A percentile compares a stretch with the other conserved stretches of the same genome.
Conservation (phyloP, 2,888 invertebrate species). For the Exephanes ischioxanthus region DNA sequence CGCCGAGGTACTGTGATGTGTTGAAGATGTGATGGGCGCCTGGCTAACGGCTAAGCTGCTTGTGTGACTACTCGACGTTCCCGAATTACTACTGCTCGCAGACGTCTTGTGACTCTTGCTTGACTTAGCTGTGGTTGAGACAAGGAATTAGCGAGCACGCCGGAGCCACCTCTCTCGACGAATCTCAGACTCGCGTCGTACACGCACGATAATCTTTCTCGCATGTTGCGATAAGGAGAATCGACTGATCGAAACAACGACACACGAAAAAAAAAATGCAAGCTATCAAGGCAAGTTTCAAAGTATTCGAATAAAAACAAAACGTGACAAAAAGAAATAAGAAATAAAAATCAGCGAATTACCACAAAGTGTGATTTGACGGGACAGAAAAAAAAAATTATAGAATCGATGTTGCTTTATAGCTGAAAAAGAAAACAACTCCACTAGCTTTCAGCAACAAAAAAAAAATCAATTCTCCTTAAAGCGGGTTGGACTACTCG, state of each 20-base stretch:
- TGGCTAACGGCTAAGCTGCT: constrained; percentile 73
- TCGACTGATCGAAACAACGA: not conserved
- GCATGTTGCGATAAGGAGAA: not conserved
- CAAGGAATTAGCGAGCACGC: constrained; percentile 40
- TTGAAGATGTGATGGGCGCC: constrained; percentile 69
- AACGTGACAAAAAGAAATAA: not conserved
- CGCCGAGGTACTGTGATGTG: constrained; percentile 71
- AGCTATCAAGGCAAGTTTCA: too few species aligned
- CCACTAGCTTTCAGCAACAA: not conserved
- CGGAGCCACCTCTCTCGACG: constrained; percentile 17
- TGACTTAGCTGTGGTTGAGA: constrained; percentile 80
- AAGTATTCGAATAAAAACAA: too few species aligned
- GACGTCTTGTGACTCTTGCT: constrained; percentile 83
- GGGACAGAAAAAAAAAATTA: too few species aligned
- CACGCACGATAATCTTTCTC: not conserved
- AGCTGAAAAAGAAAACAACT: not conserved
- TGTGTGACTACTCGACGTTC: constrained; percentile 70
- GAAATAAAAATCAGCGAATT: not conserved
- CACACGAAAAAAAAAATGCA: not conserved
- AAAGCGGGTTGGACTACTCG: too few species aligned
- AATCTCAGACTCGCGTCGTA: constrained; percentile 21
- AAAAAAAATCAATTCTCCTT: not conserved
- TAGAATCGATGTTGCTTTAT: not conserved
- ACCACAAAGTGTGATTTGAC: not conserved
- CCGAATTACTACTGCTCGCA: constrained; percentile 76